These are phyloP conservation scores for Anastrepha ludens DNA, from an alignment of 1,140 invertebrate species.

Conservation along the genomic window DNA sequence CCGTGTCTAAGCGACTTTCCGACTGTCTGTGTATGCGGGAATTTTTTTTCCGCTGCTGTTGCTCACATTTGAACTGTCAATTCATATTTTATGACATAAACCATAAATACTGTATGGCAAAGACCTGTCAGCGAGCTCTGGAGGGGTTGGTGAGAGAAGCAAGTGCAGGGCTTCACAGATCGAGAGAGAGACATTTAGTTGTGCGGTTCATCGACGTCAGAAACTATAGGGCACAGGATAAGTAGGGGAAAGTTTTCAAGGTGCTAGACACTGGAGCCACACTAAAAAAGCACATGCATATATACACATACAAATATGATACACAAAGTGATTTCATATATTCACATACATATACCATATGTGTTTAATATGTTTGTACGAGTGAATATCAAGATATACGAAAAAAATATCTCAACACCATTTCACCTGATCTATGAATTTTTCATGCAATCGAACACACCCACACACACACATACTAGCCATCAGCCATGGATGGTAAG, in stretches of 20 bases:
- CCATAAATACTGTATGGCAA: constrained; percentile 36
- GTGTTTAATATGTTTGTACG: background rate
- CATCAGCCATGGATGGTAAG: background rate
- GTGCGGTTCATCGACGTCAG: background rate
- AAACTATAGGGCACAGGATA: background rate
- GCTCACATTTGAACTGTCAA: constrained; percentile 58
- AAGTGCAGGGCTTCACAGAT: background rate
- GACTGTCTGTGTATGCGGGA: background rate
- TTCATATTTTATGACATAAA: constrained; percentile 59
- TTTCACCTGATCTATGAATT: constrained; percentile 18
- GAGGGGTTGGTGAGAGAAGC: background rate
- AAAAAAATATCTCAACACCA: background rate
- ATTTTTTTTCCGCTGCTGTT: background rate
- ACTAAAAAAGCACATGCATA: background rate
- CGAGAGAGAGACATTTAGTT: background rate
- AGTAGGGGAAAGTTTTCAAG: background rate
- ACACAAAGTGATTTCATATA: background rate
- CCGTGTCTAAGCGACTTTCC: background rate
- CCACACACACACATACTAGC: background rate
- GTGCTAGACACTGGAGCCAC: background rate
- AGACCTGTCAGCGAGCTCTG: background rate
- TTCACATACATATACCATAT: background rate
- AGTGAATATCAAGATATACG: background rate
- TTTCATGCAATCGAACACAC: background rate
- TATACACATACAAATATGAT: background rate